phyloP scores from a whole-genome alignment of 2,113 vertebrate species.

The Azemiops feae region DNA sequence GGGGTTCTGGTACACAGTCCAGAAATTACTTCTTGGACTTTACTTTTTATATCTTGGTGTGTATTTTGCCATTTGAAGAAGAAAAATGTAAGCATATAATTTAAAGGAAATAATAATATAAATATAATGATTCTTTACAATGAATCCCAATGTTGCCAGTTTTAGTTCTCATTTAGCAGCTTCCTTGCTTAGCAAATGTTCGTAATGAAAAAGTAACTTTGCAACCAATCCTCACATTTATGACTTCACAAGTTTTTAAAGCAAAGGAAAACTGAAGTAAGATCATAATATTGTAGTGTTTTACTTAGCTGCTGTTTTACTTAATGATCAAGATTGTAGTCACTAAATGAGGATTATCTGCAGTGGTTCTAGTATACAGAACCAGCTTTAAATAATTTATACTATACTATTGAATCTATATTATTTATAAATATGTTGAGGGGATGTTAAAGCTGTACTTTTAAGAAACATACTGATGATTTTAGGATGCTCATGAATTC shows the following conservation, averaged over 20 bases:
- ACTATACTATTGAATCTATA: background rate
- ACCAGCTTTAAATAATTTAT: background rate
- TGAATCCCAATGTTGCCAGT: background rate
- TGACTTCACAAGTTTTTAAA: background rate
- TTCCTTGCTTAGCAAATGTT: background rate
- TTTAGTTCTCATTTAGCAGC: background rate
- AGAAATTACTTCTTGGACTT: background rate
- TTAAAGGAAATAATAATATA: background rate
- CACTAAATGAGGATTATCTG: background rate
- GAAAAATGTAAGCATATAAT: background rate
- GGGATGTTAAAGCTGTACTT: background rate
- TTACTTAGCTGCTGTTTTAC: background rate
- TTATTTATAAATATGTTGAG: background rate
- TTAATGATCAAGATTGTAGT: background rate
- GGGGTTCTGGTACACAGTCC: background rate
- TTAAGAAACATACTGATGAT: background rate
- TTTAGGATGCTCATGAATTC: slow-evolving; percentile 96
- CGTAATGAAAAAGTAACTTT: background rate
- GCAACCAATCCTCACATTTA: background rate
- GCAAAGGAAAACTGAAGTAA: background rate
- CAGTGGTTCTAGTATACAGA: background rate
- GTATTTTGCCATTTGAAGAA: background rate
- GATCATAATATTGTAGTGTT: background rate
- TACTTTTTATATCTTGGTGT: background rate
- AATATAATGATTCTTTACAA: background rate